Evolutionary conservation across 2,888 invertebrate genomes (phyloP).

Genomic region (Artemia sp.): DNA sequence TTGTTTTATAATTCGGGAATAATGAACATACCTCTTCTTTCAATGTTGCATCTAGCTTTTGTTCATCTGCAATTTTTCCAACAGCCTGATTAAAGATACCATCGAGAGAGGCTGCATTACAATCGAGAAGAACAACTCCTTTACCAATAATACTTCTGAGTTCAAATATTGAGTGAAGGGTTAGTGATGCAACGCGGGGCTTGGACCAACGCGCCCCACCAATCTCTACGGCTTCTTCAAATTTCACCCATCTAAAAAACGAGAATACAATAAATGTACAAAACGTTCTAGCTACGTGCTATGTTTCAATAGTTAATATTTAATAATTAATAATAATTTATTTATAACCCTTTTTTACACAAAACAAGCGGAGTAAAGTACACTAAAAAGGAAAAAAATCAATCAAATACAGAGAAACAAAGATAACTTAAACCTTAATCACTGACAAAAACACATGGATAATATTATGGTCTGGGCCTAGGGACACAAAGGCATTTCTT

Average conservation of each 20-base stretch:
- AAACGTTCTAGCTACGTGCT: no score
- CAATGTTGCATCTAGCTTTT: slow-evolving; percentile 28
- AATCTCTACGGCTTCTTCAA: slow-evolving; percentile 39
- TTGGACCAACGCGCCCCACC: slow-evolving; percentile 44
- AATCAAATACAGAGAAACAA: no score
- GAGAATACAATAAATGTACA: neutral
- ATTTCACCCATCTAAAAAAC: slow-evolving; percentile 31
- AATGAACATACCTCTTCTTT: slow-evolving; percentile 27
- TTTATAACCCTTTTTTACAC: no score
- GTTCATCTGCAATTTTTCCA: slow-evolving; percentile 30
- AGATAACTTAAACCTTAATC: no score
- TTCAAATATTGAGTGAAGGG: slow-evolving; percentile 40
- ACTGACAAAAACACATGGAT: no score
- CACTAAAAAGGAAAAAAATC: no score
- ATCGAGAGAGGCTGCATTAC: slow-evolving; percentile 32
- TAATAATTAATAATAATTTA: no score
- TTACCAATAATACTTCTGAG: slow-evolving; percentile 35
- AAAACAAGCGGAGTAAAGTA: no score
- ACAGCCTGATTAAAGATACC: slow-evolving; percentile 30
- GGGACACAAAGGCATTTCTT: no score
- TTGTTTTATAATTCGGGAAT: no score
- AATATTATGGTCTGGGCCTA: no score
- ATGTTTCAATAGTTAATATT: no score
- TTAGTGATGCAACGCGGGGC: slow-evolving; percentile 42
- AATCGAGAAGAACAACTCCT: slow-evolving; percentile 33